Evolutionary conservation across 2,888 invertebrate species (phyloP).

Genomic region (Ormyrus labotus): DNA sequence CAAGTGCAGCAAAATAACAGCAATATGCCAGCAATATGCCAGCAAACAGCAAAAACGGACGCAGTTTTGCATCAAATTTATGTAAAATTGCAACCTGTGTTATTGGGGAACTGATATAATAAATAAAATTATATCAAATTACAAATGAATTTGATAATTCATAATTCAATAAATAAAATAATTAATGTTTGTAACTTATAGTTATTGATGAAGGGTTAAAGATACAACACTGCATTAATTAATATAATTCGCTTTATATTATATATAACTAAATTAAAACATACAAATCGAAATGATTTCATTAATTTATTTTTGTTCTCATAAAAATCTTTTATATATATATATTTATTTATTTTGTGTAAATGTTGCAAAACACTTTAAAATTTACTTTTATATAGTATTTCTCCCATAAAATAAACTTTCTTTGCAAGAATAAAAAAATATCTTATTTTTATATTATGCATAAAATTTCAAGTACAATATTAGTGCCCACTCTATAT

Average conservation of each 20-base stretch:
- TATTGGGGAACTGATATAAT: no score
- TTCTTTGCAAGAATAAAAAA: conserved; percentile 34
- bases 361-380: conserved; percentile 19
- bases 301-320: conserved; percentile 47
- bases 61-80: no score
- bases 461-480: conserved; percentile 48
- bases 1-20: no score
- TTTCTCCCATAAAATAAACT: conserved; percentile 30
- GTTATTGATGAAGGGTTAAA: no score
- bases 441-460: conserved; percentile 39
- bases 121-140: no score
- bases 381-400: conserved; percentile 7
- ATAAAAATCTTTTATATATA: conserved; percentile 33
- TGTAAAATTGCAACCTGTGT: no score
- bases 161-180: no score
- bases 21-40: no score
- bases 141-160: no score
- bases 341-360: conserved; percentile 12
- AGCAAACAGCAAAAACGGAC: no score
- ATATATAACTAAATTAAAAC: conserved; percentile 33
- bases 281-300: conserved; percentile 42
- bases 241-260: conserved; percentile 8
- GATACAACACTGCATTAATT: not conserved
- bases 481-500: conserved; percentile 41
- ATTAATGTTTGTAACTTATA: no score